Percentiles rank a stretch among this genome's conserved stretches.
Conservation (phyloP, 2,113 vertebrate species). For the Hoplias malabaricus region DNA sequence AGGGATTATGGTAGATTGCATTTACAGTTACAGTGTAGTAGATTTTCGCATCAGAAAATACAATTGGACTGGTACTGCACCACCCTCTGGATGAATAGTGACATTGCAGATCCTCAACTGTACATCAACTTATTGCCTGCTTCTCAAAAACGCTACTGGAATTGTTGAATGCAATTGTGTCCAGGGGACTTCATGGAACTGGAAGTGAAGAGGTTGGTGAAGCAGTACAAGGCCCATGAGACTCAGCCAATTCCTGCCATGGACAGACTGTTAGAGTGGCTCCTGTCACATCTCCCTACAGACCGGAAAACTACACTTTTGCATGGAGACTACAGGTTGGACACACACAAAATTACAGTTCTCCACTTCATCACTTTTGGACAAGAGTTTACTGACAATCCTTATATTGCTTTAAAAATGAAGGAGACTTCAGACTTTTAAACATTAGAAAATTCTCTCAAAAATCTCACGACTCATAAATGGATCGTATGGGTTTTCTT, state of each 20-base stretch:
- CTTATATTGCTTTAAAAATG: too few relatives aligned
- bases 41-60: background rate
- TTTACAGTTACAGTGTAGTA: background rate
- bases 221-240: slow-evolving; percentile 74
- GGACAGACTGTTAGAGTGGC: slow-evolving; percentile 81
- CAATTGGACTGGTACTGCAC: background rate
- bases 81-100: background rate
- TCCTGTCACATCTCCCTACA: slow-evolving; percentile 75
- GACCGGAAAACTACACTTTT: slow-evolving; percentile 68
- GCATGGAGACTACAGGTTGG: slow-evolving; percentile 83
- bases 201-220: slow-evolving; percentile 74
- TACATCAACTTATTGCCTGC: background rate
- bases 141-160: background rate
- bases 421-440: too few relatives aligned
- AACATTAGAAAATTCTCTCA: too few relatives aligned
- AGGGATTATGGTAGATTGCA: too few relatives aligned
- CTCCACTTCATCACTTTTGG: background rate
- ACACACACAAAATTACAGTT: background rate
- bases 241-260: slow-evolving; percentile 70
- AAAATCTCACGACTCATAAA: too few relatives aligned
- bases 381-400: too few relatives aligned
- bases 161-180: background rate
- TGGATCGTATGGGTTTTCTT: too few relatives aligned
- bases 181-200: slow-evolving; percentile 47
- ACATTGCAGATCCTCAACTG: background rate